Evolutionary conservation across 2,113 vertebrate genomes (phyloP), one percentile per base, ranked within the genome.

Genomic region (Heterotis niloticus): DNA sequence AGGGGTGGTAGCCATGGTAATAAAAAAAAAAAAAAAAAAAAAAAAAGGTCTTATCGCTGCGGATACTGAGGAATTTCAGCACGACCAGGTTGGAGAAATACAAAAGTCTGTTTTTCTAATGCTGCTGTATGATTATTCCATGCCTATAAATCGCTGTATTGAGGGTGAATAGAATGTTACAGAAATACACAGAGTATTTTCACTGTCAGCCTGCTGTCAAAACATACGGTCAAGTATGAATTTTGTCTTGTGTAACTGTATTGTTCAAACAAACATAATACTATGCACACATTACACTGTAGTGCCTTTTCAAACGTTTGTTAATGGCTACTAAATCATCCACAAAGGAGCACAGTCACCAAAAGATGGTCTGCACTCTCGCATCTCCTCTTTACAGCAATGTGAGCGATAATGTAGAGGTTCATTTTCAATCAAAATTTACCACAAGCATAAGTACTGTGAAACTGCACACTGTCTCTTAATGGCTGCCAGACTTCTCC

Each of bases 151-250:
- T 54, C 51, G 24, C 52, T 57, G 52, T 5, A 28, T 74, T 57
- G 26, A 74, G 54, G 54, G 57, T 74, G 71, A 74, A 74, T 26
- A 56, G 57, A 26, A 74, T 16, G 24, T 4, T n/a, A 5, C 17
- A 26, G 51, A 57, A 57, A 74, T 57, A 74, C 26, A 56, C 73
- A 26, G 54, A 34, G 73, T 60, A 62, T 75, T 75, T 75, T 60
- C 26, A 4, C 20, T 57, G 59, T 34, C 24, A 75, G 5, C 28
- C 1, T 11, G 59, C 74, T 62, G 59, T 60, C 56, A 75, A 76
- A 76, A 64, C 60, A 64, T 51, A 52, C 1, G 75, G 51, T 52
- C 12, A 57, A n/a, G 34, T 11, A 44, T 65, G 75, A 76, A 64
- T 65, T 52, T 76, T 29, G 60, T 1, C 11, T 65, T 76, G 52